Percentiles rank a stretch among this genome's conserved stretches.
Evolutionary conservation across 2,113 vertebrate species (phyloP).

Genomic region (Syngnathoides biaculeatus): DNA sequence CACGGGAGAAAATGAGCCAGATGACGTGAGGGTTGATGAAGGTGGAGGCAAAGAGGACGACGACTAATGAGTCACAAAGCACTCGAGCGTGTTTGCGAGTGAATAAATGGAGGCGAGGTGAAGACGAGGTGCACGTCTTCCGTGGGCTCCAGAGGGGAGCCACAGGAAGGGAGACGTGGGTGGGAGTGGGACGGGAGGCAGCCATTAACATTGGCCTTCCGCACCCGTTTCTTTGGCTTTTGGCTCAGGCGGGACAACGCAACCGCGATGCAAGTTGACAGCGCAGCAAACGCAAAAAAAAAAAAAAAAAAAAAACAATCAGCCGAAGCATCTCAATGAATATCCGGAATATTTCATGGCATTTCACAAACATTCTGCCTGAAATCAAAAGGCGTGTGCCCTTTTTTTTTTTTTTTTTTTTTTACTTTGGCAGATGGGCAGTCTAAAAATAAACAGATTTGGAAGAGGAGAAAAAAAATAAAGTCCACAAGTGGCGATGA

Average conservation of each 20-base stretch:
- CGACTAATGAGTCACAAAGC: not conserved
- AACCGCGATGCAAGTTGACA: conserved; percentile 33
- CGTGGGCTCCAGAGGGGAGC: conserved; percentile 34
- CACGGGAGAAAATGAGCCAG: conserved; percentile 19
- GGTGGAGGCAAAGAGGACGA: too few relatives aligned
- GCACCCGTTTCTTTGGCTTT: conserved; percentile 53
- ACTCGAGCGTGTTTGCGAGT: conserved; percentile 29
- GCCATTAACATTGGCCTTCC: conserved; percentile 38
- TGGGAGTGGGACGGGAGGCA: conserved; percentile 46
- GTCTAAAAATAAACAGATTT: not conserved
- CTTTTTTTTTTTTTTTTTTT: not conserved
- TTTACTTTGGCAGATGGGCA: not conserved
- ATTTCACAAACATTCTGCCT: not conserved
- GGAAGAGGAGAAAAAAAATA: not conserved
- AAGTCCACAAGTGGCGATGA: not conserved
- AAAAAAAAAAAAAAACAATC: conserved; percentile 8
- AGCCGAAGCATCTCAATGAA: not conserved
- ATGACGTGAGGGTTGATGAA: not conserved
- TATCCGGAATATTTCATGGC: not conserved
- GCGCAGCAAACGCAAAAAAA: conserved; percentile 22
- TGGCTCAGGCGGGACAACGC: conserved; percentile 31
- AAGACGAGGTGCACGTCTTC: conserved; percentile 6
- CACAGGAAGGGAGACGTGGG: conserved; percentile 21
- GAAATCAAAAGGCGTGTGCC: not conserved
- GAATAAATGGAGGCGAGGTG: conserved; percentile 10